Conservation (phyloP, 1,140 invertebrate species). For the Goniozus legneri region DNA sequence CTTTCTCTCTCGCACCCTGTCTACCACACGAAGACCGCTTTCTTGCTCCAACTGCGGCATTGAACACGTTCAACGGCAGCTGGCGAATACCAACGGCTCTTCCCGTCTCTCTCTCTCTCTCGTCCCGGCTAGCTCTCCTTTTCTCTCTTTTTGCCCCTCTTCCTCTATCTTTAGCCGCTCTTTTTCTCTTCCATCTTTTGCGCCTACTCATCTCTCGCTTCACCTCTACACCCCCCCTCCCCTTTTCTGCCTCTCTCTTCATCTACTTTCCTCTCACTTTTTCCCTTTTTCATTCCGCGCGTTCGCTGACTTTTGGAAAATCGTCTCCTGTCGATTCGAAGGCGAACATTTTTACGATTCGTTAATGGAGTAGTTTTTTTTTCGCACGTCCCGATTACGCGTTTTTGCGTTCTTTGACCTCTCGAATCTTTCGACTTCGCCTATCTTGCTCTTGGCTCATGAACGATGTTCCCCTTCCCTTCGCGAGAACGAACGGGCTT, state of each 20-base stretch:
- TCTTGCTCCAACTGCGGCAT: slow-evolving; percentile 47
- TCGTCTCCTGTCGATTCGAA: too few relatives aligned
- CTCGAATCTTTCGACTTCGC: too few relatives aligned
- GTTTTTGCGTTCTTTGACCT: slow-evolving; percentile 50
- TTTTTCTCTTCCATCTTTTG: background rate
- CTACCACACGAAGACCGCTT: slow-evolving; percentile 25
- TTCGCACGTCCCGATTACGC: too few relatives aligned
- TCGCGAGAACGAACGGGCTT: too few relatives aligned
- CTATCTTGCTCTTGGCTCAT: too few relatives aligned
- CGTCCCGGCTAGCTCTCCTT: background rate
- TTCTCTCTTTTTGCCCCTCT: slow-evolving; percentile 6
- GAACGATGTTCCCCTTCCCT: too few relatives aligned
- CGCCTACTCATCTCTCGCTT: background rate
- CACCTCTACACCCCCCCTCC: background rate
- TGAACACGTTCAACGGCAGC: slow-evolving; percentile 54
- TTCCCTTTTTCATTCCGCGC: background rate
- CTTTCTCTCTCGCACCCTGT: background rate
- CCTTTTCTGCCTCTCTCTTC: background rate
- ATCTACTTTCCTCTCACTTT: background rate
- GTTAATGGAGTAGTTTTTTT: too few relatives aligned
- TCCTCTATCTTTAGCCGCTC: slow-evolving; percentile 3
- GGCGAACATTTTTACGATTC: too few relatives aligned
- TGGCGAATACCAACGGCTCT: slow-evolving; percentile 48
- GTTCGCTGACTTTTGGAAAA: slow-evolving; percentile 2
- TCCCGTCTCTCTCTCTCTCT: slow-evolving; percentile 9